Conservation (phyloP, 1,140 invertebrate species). For the Eurosta solidaginis region DNA sequence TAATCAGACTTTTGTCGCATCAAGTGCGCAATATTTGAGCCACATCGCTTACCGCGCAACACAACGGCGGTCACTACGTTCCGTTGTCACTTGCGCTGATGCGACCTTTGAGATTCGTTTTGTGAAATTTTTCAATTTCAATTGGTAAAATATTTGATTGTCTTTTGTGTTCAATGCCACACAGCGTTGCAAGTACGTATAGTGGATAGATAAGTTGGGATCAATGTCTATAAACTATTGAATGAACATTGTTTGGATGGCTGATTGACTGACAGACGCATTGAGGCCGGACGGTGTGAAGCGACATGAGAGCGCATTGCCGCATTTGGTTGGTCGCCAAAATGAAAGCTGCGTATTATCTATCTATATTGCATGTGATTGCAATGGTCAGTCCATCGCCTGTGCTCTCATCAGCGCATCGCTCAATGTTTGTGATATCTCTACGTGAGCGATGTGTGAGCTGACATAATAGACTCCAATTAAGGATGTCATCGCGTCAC, state of each 20-base stretch:
- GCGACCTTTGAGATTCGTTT: slow-evolving; percentile 28
- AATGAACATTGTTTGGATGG: neutral
- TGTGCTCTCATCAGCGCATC: no score
- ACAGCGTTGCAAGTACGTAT: neutral
- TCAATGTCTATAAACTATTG: slow-evolving; percentile 3
- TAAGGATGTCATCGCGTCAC: slow-evolving; percentile 1
- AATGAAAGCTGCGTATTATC: slow-evolving; percentile 1
- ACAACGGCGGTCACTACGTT: neutral
- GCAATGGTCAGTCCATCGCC: no score
- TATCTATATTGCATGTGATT: no score
- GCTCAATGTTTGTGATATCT: neutral
- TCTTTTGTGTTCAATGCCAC: neutral
- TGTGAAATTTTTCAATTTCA: slow-evolving; percentile 29
- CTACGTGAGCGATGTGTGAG: slow-evolving; percentile 16
- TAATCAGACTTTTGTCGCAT: neutral
- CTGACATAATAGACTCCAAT: slow-evolving; percentile 23
- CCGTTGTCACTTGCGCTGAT: slow-evolving; percentile 18
- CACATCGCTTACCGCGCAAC: neutral
- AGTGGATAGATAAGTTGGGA: neutral
- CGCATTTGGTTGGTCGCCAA: neutral
- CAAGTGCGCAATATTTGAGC: neutral
- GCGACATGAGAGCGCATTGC: neutral
- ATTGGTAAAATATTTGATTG: slow-evolving; percentile 15
- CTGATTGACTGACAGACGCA: slow-evolving; percentile 4
- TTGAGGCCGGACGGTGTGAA: slow-evolving; percentile 1